phyloP scores from a whole-genome alignment of 2,797 vertebrate genomes.

The Bradypodion ventrale region DNA sequence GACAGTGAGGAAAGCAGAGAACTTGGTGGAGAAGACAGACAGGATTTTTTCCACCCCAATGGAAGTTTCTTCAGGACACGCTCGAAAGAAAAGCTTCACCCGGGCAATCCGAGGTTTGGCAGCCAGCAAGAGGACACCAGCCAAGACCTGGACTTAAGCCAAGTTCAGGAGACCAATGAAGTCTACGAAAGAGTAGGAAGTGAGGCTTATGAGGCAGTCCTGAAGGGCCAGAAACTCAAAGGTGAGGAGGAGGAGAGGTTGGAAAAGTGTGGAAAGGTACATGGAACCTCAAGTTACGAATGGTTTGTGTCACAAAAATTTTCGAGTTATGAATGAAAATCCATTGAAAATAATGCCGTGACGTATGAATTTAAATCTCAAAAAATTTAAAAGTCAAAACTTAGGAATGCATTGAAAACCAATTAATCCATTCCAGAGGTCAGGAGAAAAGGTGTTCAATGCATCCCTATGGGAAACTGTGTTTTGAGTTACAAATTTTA shows the following conservation, averaged over 20 bases:
- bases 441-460: too few relatives aligned
- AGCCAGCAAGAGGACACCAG: conserved; percentile 51
- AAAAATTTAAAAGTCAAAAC: too few relatives aligned
- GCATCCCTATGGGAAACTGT: too few relatives aligned
- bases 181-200: conserved; percentile 86
- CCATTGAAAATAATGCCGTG: too few relatives aligned
- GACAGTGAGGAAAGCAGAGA: conserved; percentile 79
- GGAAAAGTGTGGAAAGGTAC: too few relatives aligned
- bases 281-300: too few relatives aligned
- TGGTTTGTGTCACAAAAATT: too few relatives aligned
- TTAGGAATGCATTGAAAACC: too few relatives aligned
- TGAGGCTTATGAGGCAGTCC: conserved; percentile 82
- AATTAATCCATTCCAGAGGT: too few relatives aligned
- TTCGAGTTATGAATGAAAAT: too few relatives aligned
- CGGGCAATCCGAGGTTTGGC: conserved; percentile 72
- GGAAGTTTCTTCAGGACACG: conserved; percentile 75
- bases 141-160: conserved; percentile 74
- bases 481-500: too few relatives aligned
- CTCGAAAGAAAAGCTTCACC: conserved; percentile 69
- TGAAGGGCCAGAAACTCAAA: conserved; percentile 75
- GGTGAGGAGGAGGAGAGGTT: conserved; percentile 75
- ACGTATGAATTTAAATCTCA: too few relatives aligned
- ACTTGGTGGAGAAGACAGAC: conserved; percentile 56
- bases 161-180: conserved; percentile 90
- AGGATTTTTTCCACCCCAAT: conserved; percentile 77